Base-by-base conservation (phyloP, 2,888 invertebrate species). In the Cerastis rubricosa region DNA sequence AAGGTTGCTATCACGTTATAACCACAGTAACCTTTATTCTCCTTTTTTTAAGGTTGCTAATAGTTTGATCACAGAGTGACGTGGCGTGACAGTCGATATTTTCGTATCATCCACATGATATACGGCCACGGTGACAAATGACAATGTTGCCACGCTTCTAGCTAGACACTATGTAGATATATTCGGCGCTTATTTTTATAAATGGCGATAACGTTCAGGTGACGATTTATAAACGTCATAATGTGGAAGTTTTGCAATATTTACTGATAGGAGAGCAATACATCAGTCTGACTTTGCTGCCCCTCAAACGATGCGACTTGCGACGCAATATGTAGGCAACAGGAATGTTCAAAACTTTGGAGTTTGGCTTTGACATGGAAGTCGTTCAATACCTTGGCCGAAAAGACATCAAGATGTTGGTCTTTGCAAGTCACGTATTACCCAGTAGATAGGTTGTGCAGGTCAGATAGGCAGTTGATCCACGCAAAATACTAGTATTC, bases 101-200 rank as follows among this genome's bases (percentile, higher is more conserved):
- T 79, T 81, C 71, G 76, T 76, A 81, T 78, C 65, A 74, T 67
- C 72, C 69, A 43, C 66, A 51, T 88, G 89, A 88, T 83, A 76
- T 85, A 88, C 77, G 75, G 70, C 8, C 51, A 67, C 49, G 22
- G n/a, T 88, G 89, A 88, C 85, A 87, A 89, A 89, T 87, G 83
- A 85, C 84, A 80, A 76, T 81, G 78, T 81, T 73, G 35, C 25
- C 65, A 78, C 78, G 65, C 66, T 76, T 76, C 78, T 74, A 68
- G 35, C 47, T 51, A 47, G n/a, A 17, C 35, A 65, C 59, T 67
- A 47, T 64, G 59, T 70, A 57, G 63, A 81, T 66, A 66, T 59
- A 64, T 70, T 59, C 11, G n/a, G 14, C 64, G 22, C 49, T 71
- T 74, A 65, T 61, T 68, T 76, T 85, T 70, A 22, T 57, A 64